Conservation (phyloP, 2,113 vertebrate species). For the Amia ocellicauda region DNA sequence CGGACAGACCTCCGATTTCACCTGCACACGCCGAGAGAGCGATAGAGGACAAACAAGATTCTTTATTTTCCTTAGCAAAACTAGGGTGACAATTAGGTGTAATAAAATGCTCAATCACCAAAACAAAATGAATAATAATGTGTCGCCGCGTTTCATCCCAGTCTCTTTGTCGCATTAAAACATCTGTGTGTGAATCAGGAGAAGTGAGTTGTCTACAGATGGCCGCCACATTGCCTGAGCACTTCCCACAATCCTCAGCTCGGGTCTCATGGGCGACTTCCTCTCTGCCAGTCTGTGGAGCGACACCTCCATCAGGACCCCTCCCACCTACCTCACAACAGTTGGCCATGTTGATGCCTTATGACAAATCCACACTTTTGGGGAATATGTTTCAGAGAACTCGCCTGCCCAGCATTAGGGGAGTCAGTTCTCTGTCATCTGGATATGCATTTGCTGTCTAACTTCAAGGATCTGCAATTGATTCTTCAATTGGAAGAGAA, state of each 20-base stretch:
- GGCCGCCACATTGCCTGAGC: conserved; percentile 76
- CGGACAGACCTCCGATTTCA: too few species aligned
- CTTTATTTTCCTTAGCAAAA: too few species aligned
- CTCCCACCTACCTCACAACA: conserved; percentile 60
- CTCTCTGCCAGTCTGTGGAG: conserved; percentile 80
- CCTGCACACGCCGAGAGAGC: too few species aligned
- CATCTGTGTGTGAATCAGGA: too few species aligned
- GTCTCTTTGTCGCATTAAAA: too few species aligned
- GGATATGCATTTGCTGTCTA: conserved; percentile 20
- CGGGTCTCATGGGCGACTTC: conserved; percentile 30
- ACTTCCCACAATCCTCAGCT: conserved; percentile 59
- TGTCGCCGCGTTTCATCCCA: too few species aligned
- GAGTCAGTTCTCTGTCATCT: conserved; percentile 69
- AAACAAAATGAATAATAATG: too few species aligned
- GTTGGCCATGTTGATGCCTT: conserved; percentile 97
- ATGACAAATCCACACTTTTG: conserved; percentile 52
- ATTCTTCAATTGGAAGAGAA: conserved; percentile 26
- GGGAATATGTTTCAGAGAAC: conserved; percentile 55
- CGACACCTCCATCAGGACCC: conserved; percentile 85
- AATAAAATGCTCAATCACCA: too few species aligned
- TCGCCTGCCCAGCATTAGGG: conserved; percentile 45
- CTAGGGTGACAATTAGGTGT: too few species aligned
- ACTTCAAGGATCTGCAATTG: neutral
- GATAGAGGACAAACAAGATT: too few species aligned
- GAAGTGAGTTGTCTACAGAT: conserved; percentile 47